phyloP scores from a whole-genome alignment of 2,113 vertebrate genomes.

The Thermophis baileyi region DNA sequence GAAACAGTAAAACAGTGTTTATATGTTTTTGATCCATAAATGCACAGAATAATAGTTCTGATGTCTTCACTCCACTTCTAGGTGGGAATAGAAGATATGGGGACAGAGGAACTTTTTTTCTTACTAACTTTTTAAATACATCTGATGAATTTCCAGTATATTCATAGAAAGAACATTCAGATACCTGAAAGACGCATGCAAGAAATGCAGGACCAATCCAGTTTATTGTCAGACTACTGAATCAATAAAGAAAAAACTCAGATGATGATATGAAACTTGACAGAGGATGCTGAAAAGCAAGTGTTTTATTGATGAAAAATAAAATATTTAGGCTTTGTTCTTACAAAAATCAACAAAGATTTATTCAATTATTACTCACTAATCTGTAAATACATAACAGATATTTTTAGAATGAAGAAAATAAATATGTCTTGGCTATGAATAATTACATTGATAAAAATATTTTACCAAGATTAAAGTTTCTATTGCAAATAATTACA shows the following conservation, averaged over 20 bases:
- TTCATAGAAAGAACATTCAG: neutral
- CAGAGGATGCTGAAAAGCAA: neutral
- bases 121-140: neutral
- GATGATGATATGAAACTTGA: neutral
- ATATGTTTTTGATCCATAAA: neutral
- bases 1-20: neutral
- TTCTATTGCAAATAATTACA: neutral
- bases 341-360: neutral
- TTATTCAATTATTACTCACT: neutral
- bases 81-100: neutral
- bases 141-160: neutral
- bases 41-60: neutral
- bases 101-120: neutral
- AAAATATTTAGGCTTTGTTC: neutral
- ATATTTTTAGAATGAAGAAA: neutral
- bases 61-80: neutral
- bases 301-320: neutral
- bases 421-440: neutral
- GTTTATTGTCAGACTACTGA: neutral
- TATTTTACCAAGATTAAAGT: neutral
- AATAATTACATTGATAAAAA: neutral
- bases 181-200: neutral
- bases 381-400: neutral
- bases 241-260: neutral
- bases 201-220: neutral